Base-by-base conservation (phyloP, 2,888 invertebrate genomes). In the Amphipyra tragopoginis region DNA sequence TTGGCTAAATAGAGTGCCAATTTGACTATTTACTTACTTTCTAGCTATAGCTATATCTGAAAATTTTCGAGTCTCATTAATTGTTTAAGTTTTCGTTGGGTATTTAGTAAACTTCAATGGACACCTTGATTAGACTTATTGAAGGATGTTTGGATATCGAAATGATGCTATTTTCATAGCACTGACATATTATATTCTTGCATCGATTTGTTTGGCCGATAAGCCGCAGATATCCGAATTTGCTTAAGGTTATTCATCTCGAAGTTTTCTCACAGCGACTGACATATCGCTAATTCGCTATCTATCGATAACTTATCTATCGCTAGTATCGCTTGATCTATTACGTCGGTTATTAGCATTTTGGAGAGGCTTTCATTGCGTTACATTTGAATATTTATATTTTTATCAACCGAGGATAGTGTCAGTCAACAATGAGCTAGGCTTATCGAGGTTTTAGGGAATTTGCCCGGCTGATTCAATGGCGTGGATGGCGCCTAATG, bases 301-400 rank as follows among this genome's bases (percentile, higher is more conserved):
- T 69, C 58, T 69, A 61, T 60, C 64, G 81, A 86, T 86, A 84
- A 34, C 56, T 52, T 86, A 86, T 88, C 86, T 86, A 86, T 88
- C 86, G 65, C 53, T 52, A 70, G 65, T 82, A 80, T 73, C 74
- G 70, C 65, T 69, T 75, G 77, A 76, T 72, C 72, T 78, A 84
- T 83, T 86, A 84, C 80, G 75, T 65, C 74, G 84, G 77, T 84
- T 89, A 89, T 90, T 90, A 88, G 76, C 84, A 68, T 84, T 81
- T 82, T 88, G 69, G 81, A 89, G 88, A 85, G 88, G 79, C 76
- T 85, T 83, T 85, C 77, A 67, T 67, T 59, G 52, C 55, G 57
- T 69, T 66, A 49, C 65, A 49, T 60, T 77, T 65, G 65, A 59
- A 72, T 70, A 76, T 70, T 77, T 80, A 77, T 66, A 70, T 64